Evolutionary conservation across 2,888 invertebrate species (phyloP).

Genomic region (Papilio protenor): DNA sequence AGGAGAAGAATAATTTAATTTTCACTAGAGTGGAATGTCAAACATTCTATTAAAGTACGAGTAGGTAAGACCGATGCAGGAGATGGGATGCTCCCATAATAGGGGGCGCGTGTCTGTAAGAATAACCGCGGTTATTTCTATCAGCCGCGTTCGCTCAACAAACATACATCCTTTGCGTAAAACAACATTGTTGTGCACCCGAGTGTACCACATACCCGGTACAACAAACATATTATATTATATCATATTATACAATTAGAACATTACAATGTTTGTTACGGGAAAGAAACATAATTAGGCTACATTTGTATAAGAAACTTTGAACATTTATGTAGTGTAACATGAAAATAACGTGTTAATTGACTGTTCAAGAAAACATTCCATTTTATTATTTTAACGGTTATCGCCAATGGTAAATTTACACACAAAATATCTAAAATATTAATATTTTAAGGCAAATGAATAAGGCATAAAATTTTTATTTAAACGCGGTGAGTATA

Average conservation of each 20-base stretch:
- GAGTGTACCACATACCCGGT: constrained; percentile 22
- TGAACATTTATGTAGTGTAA: no score
- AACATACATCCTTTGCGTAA: constrained; percentile 64
- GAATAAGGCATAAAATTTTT: not conserved
- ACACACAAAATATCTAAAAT: no score
- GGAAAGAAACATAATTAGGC: not conserved
- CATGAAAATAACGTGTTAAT: no score
- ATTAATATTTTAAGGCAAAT: not conserved
- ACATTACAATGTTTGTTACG: not conserved
- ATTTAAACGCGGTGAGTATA: not conserved
- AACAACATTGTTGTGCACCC: constrained; percentile 64
- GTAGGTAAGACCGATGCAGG: constrained; percentile 45
- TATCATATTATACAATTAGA: not conserved
- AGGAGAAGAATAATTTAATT: constrained; percentile 33
- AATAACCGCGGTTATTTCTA: constrained; percentile 72
- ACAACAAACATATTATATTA: not conserved
- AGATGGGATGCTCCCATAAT: constrained; percentile 50
- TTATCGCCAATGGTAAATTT: no score
- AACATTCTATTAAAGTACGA: constrained; percentile 39
- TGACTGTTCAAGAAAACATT: no score
- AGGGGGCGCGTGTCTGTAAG: constrained; percentile 54
- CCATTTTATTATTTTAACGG: no score
- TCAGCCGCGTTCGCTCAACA: constrained; percentile 66
- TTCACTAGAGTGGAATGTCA: constrained; percentile 39
- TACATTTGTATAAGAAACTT: not conserved